Evolutionary conservation across 1,140 invertebrate genomes (phyloP).

Genomic region (Drosophila navojoa): DNA sequence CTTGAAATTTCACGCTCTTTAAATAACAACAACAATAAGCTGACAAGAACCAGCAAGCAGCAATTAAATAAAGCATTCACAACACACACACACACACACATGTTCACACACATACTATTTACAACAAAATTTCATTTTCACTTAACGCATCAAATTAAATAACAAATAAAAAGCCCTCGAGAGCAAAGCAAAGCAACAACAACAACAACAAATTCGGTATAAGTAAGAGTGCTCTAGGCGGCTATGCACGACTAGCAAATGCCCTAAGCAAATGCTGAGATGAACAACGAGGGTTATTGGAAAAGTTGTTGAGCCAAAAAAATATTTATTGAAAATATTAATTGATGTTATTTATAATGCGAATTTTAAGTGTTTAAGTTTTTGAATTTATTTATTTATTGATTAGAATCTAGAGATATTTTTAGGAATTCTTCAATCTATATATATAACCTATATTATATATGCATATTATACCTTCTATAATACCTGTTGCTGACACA

Average conservation of each 20-base stretch:
- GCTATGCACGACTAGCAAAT: not conserved
- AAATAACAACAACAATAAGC: constrained; percentile 63
- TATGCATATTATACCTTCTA: too few relatives aligned
- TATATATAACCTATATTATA: too few relatives aligned
- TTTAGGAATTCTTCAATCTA: too few relatives aligned
- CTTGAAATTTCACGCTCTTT: constrained; percentile 79
- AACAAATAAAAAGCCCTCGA: constrained; percentile 53
- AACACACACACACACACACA: constrained; percentile 18
- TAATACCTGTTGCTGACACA: too few relatives aligned
- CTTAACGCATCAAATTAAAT: constrained; percentile 78
- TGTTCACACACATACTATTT: not conserved
- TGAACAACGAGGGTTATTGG: too few relatives aligned
- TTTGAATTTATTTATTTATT: too few relatives aligned
- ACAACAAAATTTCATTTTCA: constrained; percentile 72
- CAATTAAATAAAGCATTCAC: constrained; percentile 47
- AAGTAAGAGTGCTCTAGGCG: not conserved
- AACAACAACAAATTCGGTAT: not conserved
- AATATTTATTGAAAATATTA: too few relatives aligned
- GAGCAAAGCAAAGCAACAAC: constrained; percentile 10
- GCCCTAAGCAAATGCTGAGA: not conserved
- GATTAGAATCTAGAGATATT: too few relatives aligned
- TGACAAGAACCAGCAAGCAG: constrained; percentile 28
- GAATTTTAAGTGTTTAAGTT: not conserved
- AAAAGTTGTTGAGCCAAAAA: too few relatives aligned
- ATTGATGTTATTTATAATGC: too few relatives aligned